Base-by-base conservation (phyloP, 2,888 invertebrate genomes). In the Carabus problematicus region DNA sequence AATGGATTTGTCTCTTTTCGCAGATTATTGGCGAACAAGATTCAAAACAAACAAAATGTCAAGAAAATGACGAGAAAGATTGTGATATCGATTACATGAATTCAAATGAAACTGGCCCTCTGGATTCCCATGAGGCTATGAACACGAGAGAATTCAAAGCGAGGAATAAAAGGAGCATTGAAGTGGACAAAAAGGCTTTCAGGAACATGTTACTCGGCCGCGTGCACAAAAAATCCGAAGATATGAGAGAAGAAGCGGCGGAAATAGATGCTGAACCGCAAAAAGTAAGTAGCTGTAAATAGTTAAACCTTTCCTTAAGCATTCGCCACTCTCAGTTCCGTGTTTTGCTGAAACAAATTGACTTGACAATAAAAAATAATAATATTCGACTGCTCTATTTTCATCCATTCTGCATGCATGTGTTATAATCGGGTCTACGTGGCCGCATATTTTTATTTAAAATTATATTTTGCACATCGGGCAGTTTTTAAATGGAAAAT, bases 61-160 rank as follows among this genome's bases (percentile, higher is more conserved):
- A 29, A 18, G 45, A 55, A 19, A 47, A 18, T 47, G 61, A 61
- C 47, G 59, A 59, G 42, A 49, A 54, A 63, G 69, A 69, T 70
- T 73, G 72, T 69, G 71, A 71, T 64, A 68, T 70, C 72, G 70
- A 70, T 70, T 72, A 69, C 66, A 40, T 63, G 64, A 70, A 72
- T 70, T 70, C 70, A 70, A 69, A 71, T 70, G 68, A 71, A 68
- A 71, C 70, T 41, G 78, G 79, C 18, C 78, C 79, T 12, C 77
- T 78, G 8, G 81, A 82, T 73, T 82, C 82, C 29, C 82, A 81
- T 74, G 81, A 82, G 72, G 80, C 81, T 43, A 82, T 81, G 82
- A 80, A 80, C 76, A 79, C 80, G 75, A 76, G 80, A 58, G 78
- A 80, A 49, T 71, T 75, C 71, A 75, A 77, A 70, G 73, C 77